Base-by-base conservation (phyloP, 1,140 invertebrate species). In the Drosophila ohnishii region DNA sequence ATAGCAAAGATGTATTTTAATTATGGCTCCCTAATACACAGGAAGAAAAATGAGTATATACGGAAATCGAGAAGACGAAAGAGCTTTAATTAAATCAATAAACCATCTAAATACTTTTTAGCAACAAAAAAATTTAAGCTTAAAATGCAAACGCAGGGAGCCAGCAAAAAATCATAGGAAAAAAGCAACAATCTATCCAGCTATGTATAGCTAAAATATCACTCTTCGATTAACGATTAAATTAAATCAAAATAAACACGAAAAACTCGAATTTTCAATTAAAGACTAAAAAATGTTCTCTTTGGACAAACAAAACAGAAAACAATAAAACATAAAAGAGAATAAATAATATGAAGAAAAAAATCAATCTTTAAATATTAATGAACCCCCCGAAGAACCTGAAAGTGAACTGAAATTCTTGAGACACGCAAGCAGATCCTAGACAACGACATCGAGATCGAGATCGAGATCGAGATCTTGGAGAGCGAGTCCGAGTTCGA, bases 181-280 rank as follows among this genome's bases (percentile, higher is more conserved):
- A 63, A 69, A 72, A 25, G 51, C 61, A 78, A 62, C 59, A 56
- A 42, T 63, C 58, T 65, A 37, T 64, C 32, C 30, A 45, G 58
- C 80, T 60, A 67, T 67, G 50, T 76, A 77, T 79, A 60, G 79
- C 66, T 82, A 75, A 83, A 78, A 83, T 86, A 87, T 87, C 79
- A 76, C 63, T 78, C 65, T 78, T 78, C 84, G 71, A 77, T 80
- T 73, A 85, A 71, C 67, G 66, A 58, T 82, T 75, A 83, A 82
- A 80, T 85, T 80, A 85, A 85, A 71, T 85, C 77, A 78, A 85
- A 80, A 73, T 66, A 85, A 85, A 88, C 84, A 88, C 67, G 84
- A 88, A 88, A 88, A 88, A 88, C 84, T 66, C 80, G 84, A 88
- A 88, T 88, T 88, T 88, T 88, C 84, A 88, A 88, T 88, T 88